A percentile compares a stretch with the other conserved stretches of the same genome.
phyloP scores from a whole-genome alignment of 92 coral and sea anemone species.

The Zoanthus sociatus region DNA sequence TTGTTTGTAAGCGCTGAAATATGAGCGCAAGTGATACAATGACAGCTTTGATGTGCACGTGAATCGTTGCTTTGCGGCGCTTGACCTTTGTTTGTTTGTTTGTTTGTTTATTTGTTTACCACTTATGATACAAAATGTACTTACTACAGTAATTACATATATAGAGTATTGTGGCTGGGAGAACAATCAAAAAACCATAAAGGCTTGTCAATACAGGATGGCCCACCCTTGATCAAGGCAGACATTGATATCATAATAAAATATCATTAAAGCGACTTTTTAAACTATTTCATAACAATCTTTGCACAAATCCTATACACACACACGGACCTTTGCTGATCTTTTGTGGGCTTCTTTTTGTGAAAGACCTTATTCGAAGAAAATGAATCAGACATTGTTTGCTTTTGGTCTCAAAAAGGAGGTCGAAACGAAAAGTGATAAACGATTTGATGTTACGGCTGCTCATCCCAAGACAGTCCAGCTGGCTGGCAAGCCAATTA shows the following conservation, averaged over 20 bases:
- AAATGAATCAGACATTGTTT: constrained; percentile 53
- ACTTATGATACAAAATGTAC: no score
- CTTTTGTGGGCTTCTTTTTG: constrained; percentile 23
- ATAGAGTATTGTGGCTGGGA: no score
- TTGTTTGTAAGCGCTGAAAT: constrained; percentile 22
- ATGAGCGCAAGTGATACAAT: constrained; percentile 3
- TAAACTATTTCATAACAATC: no score
- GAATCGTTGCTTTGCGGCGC: constrained; percentile 6
- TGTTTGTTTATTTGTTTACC: no score
- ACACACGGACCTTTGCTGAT: not conserved
- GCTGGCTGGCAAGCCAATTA: constrained; percentile 40
- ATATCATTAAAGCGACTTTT: no score
- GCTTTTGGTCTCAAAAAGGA: constrained; percentile 34
- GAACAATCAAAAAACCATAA: no score
- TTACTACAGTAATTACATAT: no score
- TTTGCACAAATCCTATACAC: no score
- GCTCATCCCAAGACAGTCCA: constrained; percentile 14
- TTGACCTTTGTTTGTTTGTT: not conserved
- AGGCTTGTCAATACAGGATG: no score
- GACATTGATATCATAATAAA: no score
- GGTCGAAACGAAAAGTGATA: constrained; percentile 42
- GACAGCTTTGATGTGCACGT: constrained; percentile 17
- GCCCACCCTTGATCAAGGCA: no score
- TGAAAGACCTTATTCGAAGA: constrained; percentile 29
- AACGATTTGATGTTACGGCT: constrained; percentile 39